phyloP scores from a whole-genome alignment of 2,113 vertebrate species.

The Oxygymnocypris stewartii region DNA sequence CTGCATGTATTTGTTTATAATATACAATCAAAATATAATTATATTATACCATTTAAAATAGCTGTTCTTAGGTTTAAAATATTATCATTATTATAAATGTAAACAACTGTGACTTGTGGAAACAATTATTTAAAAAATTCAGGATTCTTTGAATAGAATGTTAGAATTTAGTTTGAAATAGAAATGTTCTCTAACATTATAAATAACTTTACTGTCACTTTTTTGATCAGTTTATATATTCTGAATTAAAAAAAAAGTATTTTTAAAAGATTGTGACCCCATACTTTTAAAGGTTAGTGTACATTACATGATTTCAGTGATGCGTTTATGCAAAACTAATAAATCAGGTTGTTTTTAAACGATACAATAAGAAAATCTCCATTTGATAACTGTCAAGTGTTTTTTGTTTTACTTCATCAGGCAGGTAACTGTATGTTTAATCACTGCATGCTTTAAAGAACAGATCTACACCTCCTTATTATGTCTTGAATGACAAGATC shows the following conservation, averaged over 20 bases:
- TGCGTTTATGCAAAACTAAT: background rate
- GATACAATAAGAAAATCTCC: background rate
- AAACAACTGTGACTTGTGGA: no score
- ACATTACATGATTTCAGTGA: background rate
- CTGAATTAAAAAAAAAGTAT: no score
- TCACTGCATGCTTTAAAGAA: background rate
- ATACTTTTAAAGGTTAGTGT: background rate
- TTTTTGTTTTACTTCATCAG: background rate
- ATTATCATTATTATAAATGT: no score
- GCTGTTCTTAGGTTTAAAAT: no score
- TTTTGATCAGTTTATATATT: background rate
- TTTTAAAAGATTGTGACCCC: background rate
- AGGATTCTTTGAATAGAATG: background rate
- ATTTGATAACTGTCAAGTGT: background rate
- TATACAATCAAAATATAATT: no score
- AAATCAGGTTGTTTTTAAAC: background rate
- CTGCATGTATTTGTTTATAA: background rate
- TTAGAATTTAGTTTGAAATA: background rate
- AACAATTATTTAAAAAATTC: background rate
- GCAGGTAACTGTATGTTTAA: background rate
- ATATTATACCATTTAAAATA: no score
- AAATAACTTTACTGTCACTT: background rate
- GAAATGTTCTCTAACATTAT: background rate
- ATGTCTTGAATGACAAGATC: background rate
- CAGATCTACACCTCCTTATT: background rate